Base-by-base conservation (phyloP, 2,888 invertebrate genomes). In the Chloroclysta siterata region DNA sequence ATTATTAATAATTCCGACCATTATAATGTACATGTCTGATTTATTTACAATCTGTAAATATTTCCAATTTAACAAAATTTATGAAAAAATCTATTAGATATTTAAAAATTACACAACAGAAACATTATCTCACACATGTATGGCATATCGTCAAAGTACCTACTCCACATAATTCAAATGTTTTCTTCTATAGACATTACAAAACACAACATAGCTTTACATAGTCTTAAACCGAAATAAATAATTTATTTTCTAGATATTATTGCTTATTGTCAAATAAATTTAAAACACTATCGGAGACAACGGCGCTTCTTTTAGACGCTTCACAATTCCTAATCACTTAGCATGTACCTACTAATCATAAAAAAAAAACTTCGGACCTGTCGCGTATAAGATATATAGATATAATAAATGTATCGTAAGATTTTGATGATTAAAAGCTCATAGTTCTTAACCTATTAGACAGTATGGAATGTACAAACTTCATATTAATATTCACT, bases 121-220 rank as follows among this genome's bases (percentile, higher is more conserved):
- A 87, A 85, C 81, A 84, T 83, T 85, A 87, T 86, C 89, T 90
- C 90, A 89, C 89, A 91, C 84, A 77, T 85, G 85, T 92, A 91
- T 92, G 92, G 92, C 92, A 89, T 86, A 83, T 84, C 83, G 82
- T 88, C 84, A 85, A 79, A 78, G 82, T 84, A 83, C 83, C 81
- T 60, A 46, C 60, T 64, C 87, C 86, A 83, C 84, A 83, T 84
- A 82, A 79, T 81, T 79, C 74, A 82, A 78, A 80, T 78, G 80
- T 79, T 79, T 85, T 79, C 79, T 63, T 64, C 58, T 53, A 84
- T 90, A 91, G 92, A 90, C 88, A 91, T 87, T 82, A 90, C 87
- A 91, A 91, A 91, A 91, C 90, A 90, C 87, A 91, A 92, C 90
- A 84, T 85, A 82, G 87, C 85, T 88, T 90, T 89, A 92, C 89